These are phyloP conservation scores for Galerucella calmariensis DNA, from an alignment of 2,888 invertebrate genomes.

Conservation along the genomic window DNA sequence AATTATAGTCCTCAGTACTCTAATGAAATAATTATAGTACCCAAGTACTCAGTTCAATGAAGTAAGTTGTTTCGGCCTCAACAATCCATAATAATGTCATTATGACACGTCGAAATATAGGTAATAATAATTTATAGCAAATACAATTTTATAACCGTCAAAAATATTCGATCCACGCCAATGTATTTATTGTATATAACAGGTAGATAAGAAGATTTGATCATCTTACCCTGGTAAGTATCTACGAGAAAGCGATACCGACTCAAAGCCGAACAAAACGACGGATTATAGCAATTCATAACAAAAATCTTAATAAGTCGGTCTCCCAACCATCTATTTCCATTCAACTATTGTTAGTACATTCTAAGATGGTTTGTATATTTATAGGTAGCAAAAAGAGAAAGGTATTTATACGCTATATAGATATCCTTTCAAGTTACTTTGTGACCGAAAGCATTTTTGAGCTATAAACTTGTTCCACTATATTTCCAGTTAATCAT, in stretches of 20 bases:
- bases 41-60: no score
- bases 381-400: constrained; percentile 2
- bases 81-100: no score
- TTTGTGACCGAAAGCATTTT: constrained; percentile 5
- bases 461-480: not conserved
- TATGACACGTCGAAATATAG: no score
- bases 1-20: no score
- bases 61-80: no score
- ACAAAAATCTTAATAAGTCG: constrained; percentile 19
- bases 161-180: constrained; percentile 22
- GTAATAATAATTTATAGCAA: no score
- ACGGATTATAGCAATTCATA: constrained; percentile 27
- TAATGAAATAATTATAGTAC: no score
- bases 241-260: constrained; percentile 33
- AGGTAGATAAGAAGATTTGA: constrained; percentile 42
- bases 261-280: constrained; percentile 21
- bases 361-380: not conserved
- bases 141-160: not conserved
- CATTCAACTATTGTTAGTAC: constrained; percentile 31
- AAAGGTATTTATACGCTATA: not conserved
- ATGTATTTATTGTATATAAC: constrained; percentile 33
- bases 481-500: not conserved
- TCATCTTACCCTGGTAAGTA: constrained; percentile 38
- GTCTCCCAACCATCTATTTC: constrained; percentile 6
- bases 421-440: not conserved